A percentile compares a stretch with the other conserved stretches of the same genome.
Evolutionary conservation across 1,140 invertebrate species (phyloP).

Genomic region (Magallana ariakensis): DNA sequence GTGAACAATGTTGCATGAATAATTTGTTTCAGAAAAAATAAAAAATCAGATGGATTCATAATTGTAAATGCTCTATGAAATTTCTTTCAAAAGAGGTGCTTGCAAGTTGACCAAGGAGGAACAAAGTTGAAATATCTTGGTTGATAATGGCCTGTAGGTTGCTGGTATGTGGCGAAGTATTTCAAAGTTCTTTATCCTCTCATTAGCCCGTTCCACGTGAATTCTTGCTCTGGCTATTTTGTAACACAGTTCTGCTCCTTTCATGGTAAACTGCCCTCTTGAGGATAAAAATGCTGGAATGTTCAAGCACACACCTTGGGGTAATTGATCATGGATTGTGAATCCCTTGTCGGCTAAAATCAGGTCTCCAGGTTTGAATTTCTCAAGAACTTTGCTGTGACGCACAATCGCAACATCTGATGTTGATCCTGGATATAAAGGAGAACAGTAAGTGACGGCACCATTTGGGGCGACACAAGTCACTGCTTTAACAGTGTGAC

Average conservation of each 20-base stretch:
- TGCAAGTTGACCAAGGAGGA: background rate
- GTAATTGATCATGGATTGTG: background rate
- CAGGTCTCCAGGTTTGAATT: background rate
- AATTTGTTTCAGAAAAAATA: background rate
- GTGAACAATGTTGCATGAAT: too few relatives aligned
- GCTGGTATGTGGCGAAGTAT: constrained; percentile 22
- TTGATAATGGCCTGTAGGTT: constrained; percentile 9
- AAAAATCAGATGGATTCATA: background rate
- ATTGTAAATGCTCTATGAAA: background rate
- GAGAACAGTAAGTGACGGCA: background rate
- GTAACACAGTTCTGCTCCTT: constrained; percentile 11
- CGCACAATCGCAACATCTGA: constrained; percentile 1
- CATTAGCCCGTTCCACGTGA: constrained; percentile 1
- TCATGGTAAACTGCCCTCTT: background rate
- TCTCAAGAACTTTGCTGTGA: constrained; percentile 23
- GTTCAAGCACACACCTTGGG: constrained; percentile 10
- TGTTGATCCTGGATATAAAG: background rate
- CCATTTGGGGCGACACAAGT: constrained; percentile 17
- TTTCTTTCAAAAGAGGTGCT: constrained; percentile 26
- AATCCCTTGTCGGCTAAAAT: background rate
- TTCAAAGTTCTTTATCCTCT: constrained; percentile 19
- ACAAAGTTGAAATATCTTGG: constrained; percentile 20
- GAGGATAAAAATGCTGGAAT: background rate
- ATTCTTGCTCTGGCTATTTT: constrained; percentile 8
- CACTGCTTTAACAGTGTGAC: constrained; percentile 14